Conservation (phyloP, 2,113 vertebrate species). For the Corynorhinus townsendii region DNA sequence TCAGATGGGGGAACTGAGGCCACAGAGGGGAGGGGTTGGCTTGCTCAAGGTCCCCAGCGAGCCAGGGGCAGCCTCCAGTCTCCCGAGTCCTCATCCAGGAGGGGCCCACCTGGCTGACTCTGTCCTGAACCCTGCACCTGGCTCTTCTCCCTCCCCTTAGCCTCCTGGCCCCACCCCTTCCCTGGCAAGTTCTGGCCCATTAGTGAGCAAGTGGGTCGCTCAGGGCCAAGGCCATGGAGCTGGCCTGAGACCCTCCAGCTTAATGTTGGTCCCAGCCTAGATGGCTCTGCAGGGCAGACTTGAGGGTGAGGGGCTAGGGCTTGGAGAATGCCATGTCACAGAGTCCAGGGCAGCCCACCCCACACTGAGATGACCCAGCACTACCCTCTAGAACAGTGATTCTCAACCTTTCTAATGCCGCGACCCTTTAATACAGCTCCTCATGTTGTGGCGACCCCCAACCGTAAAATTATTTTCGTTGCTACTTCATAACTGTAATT, state of each 20-base stretch:
- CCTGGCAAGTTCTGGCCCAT: not conserved
- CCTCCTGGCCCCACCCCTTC: not conserved
- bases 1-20: not conserved
- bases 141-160: not conserved
- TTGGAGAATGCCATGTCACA: not conserved
- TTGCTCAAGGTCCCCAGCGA: not conserved
- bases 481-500: too few species aligned
- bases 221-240: not conserved
- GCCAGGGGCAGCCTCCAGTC: not conserved
- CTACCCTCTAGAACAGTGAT: not conserved
- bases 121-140: not conserved
- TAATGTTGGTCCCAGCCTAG: not conserved
- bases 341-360: not conserved
- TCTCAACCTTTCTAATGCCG: too few species aligned
- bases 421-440: too few species aligned
- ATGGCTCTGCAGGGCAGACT: not conserved
- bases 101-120: rapidly evolving
- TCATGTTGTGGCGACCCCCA: too few species aligned
- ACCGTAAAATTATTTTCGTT: too few species aligned
- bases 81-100: not conserved
- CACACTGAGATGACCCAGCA: not conserved
- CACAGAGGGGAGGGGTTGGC: not conserved
- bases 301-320: not conserved
- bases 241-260: not conserved
- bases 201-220: not conserved